Evolutionary conservation across 2,797 vertebrate genomes (phyloP), one percentile per base, ranked within the genome.

Genomic region (Macropus fuliginosus): DNA sequence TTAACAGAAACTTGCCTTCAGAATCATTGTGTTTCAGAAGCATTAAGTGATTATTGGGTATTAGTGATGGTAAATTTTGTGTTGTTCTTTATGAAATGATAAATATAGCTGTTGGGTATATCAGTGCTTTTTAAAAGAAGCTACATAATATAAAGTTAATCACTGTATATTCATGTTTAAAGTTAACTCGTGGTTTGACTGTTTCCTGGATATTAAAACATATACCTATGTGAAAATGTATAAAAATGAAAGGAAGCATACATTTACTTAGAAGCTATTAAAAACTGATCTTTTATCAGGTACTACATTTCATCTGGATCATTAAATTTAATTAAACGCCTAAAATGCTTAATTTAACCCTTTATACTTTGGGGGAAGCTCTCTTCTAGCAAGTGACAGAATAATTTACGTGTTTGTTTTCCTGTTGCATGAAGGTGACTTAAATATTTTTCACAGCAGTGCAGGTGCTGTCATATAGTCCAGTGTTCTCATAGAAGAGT

Each of bases 371-470:
- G 98, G 98, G 98, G 98, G 98, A 95, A 97, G 97, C 99, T 97
- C 97, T 97, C 95, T 98, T 98, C 97, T 99, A 99, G 97, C 98
- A 98, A 98, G 98, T 98, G 98, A 98, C 98, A 97, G 98, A 98
- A 98, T 99, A 98, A 99, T 99, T 99, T 99, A 99, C 29, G 99
- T 98, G 99, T 99, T 99, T 99, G 99, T 99, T 99, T 98, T 98
- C 98, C 99, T 99, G 99, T 99, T 99, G 99, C 99, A 99, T 99
- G 99, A 99, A 99, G 99, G 99, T 99, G 98, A 98, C 98, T 97
- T 98, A 96, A 97, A 95, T 97, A 98, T 99, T 99, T 99, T 97
- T 99, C 99, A 98, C 98, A 98, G 99, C 99, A 99, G 99, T 99
- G 99, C 99, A 99, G 99, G 99, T 99, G 99, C 99, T 99, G 98